Base-by-base conservation (phyloP, 2,888 invertebrate genomes). In the Limnephilus rhombicus region DNA sequence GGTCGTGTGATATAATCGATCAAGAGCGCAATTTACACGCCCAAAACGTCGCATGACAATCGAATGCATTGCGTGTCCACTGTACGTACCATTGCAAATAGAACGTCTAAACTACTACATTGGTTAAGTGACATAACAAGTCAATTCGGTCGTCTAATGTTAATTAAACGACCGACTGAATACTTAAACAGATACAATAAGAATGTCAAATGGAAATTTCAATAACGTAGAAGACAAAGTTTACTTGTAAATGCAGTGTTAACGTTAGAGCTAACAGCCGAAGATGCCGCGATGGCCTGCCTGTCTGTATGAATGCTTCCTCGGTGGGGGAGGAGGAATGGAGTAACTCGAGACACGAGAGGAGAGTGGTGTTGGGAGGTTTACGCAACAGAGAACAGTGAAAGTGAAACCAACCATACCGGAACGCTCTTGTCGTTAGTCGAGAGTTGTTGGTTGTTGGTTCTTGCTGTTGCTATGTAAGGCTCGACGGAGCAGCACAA, bases 371-470 rank as follows among this genome's bases (percentile, higher is more conserved):
- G 68, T 9, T n/a, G 68, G 68, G 68, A 37, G n/a, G 89, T 80
- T 89, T 89, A 80, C 89, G 89, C 89, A 89, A 89, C 90, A 80
- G 89, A 89, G 41, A 80, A 82, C 89, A 90, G 90, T 91, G 91
- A 91, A 91, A 91, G 91, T 91, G 91, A 91, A 91, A 91, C 89
- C 83, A 53, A 81, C 80, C 85, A 80, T 80, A 68, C 91, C 89
- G 91, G 91, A 91, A 91, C 89, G 91, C 45, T 37, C 90, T 90
- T 80, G 68, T 86, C 41, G 41, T 45, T 45, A 45, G 86, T 45
- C 49, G 86, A 83, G 83, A 83, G 37, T 37, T 37, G 83, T 83
- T 68, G 68, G 37, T 37, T 37, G 83, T 83, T 68, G 68, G 31
- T 83, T 34, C 15, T n/a, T 41, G 13, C 85, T 41, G n/a, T 37